A percentile compares a stretch with the other conserved stretches of the same genome.
Conservation (phyloP, 1,140 invertebrate genomes). For the Tetranychus cinnabarinus region DNA sequence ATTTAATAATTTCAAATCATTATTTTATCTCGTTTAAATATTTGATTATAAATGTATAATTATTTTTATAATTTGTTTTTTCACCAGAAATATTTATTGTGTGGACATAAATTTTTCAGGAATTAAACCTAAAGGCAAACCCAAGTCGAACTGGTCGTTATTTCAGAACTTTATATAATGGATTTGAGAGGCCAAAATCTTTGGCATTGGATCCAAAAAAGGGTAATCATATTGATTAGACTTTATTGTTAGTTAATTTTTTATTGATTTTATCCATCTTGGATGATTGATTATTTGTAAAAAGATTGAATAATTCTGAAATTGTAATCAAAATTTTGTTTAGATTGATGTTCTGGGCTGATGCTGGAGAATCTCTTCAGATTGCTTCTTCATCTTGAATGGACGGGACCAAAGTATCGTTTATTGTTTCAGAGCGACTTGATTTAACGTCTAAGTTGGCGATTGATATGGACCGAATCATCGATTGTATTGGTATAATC, state of each 20-base stretch:
- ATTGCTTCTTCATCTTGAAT: constrained; percentile 72
- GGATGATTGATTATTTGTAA: too few species aligned
- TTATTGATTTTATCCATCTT: too few species aligned
- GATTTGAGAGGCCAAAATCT: constrained; percentile 52
- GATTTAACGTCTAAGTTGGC: constrained; percentile 61
- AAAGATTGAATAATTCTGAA: too few species aligned
- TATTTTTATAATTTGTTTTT: not conserved
- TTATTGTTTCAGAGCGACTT: constrained; percentile 47
- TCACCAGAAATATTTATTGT: constrained; percentile 66
- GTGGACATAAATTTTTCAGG: constrained; percentile 49
- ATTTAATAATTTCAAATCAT: not conserved
- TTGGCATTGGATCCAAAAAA: constrained; percentile 57
- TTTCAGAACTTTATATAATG: constrained; percentile 36
- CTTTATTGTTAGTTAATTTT: too few species aligned
- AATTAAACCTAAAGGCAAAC: constrained; percentile 30
- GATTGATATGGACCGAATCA: constrained; percentile 69
- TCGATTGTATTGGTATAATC: constrained; percentile 80
- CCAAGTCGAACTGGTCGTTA: constrained; percentile 69
- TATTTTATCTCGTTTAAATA: not conserved
- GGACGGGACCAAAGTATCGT: constrained; percentile 64
- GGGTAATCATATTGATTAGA: constrained; percentile 17
- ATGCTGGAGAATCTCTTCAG: constrained; percentile 34
- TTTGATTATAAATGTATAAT: not conserved
- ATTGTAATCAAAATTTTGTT: too few species aligned
- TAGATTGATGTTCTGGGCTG: constrained; percentile 36